Evolutionary conservation across 64 coral and sea anemone species (phyloP).

Genomic region (Montipora capricornis): DNA sequence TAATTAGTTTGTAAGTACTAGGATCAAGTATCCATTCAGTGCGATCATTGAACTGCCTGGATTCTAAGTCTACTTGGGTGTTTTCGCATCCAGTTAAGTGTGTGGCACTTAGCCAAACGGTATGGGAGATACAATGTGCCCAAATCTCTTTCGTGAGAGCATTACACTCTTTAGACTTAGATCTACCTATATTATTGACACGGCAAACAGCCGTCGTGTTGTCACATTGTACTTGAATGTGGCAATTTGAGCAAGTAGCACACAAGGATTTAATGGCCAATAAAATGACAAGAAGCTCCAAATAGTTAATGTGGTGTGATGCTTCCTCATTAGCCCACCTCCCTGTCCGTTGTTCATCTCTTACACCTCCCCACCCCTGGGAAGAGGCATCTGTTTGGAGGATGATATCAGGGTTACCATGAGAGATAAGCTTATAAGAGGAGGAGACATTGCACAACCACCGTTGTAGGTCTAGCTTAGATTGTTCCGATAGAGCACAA

Average conservation of each 20-base stretch:
- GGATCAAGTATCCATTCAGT: constrained; percentile 52
- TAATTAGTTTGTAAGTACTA: background rate
- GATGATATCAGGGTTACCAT: no score
- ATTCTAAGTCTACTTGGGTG: constrained; percentile 43
- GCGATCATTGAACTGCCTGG: constrained; percentile 48
- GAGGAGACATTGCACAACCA: background rate
- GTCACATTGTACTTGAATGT: no score
- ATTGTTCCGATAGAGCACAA: no score
- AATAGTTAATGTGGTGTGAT: constrained; percentile 35
- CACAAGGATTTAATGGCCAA: no score
- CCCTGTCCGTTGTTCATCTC: constrained; percentile 17
- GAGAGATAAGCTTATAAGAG: constrained; percentile 36
- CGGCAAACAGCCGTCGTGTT: no score
- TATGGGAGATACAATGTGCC: constrained; percentile 16
- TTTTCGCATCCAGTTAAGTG: constrained; percentile 44
- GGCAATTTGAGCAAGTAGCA: no score
- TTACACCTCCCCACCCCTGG: constrained; percentile 41
- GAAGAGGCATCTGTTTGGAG: no score
- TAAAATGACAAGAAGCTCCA: background rate
- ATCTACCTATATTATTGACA: no score
- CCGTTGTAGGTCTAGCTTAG: no score
- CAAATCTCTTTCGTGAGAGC: constrained; percentile 35
- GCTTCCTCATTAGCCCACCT: constrained; percentile 54
- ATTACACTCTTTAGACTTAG: no score
- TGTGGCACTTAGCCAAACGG: constrained; percentile 51